phyloP scores from a whole-genome alignment of 2,888 invertebrate species.

The Caenorhabditis doughertyi region DNA sequence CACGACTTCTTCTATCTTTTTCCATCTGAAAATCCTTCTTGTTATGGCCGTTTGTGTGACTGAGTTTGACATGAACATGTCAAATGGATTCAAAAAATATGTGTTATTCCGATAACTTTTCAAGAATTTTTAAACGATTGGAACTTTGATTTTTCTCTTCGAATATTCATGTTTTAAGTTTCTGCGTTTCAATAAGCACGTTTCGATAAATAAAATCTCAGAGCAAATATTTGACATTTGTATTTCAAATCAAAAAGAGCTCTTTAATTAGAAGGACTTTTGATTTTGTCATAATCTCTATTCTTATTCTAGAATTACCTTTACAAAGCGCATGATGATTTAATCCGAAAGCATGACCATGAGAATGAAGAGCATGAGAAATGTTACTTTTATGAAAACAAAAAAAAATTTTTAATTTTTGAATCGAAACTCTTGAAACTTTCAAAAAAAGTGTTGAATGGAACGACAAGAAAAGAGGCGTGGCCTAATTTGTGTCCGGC shows the following conservation, averaged over 20 bases:
- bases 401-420: neutral
- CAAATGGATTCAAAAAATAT: slow-evolving; percentile 25
- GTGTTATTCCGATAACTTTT: slow-evolving; percentile 7
- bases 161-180: too few relatives aligned
- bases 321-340: neutral
- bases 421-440: slow-evolving; percentile 33
- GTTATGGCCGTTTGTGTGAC: slow-evolving; percentile 13
- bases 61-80: slow-evolving; percentile 43
- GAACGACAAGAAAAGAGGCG: slow-evolving; percentile 12
- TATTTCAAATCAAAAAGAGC: too few relatives aligned
- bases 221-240: too few relatives aligned
- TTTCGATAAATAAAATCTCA: neutral
- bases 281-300: too few relatives aligned
- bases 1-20: slow-evolving; percentile 2
- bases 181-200: neutral
- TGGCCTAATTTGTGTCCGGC: slow-evolving; percentile 38
- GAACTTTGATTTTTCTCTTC: slow-evolving; percentile 6
- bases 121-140: slow-evolving; percentile 4
- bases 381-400: neutral
- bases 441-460: neutral
- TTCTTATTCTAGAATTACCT: slow-evolving; percentile 7
- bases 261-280: too few relatives aligned
- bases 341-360: slow-evolving; percentile 29
- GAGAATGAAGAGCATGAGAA: slow-evolving; percentile 7
- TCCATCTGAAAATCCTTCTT: slow-evolving; percentile 31